Evolutionary conservation across 1,140 invertebrate species (phyloP), one percentile per base, ranked within the genome.

Genomic region (Rhagoletis zephyria): DNA sequence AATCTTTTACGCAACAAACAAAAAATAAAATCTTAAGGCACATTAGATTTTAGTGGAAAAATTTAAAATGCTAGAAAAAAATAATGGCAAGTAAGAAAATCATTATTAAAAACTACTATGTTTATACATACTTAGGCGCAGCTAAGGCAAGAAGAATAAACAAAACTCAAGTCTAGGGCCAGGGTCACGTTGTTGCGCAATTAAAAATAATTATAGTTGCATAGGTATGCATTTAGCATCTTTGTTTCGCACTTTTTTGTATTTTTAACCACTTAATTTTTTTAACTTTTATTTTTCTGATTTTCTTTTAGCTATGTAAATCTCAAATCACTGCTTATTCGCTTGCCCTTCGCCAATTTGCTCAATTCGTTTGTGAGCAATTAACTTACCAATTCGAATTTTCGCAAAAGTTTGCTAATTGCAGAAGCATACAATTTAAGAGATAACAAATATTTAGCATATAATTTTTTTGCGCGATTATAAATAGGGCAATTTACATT

Each of bases 161-260:
- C 40, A 64, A 64, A 63, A 40, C 0, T 67, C 10, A 30, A 67
- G 64, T 12, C 12, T 42, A 67, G 40, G 19, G 30, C 19, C 19
- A 67, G 30, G 10, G 42, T 48, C 10, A 42, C 12, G 3, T n/a
- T 74, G 42, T 10, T 5, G 14, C 4, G 40, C 4, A 74, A 74
- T 74, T 74, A 74, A 74, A 67, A 48, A 45, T 74, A 74, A n/a
- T 74, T 45, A 48, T n/a, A 45, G 40, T 70, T 45, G 12, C 45
- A 56, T 56, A 56, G 51, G 51, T 56, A 56, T 56, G 51, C 5
- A 56, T 56, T 56, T 56, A 5, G 10, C 10, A 10, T 56, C 10
- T 56, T 56, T 63, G 16, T 63, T 63, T 63, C 10, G 4, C 4
- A 16, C 16, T 4, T 63, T 16, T n/a, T 16, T 63, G 10, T 60